These are phyloP conservation scores for Recurvirostra avosetta DNA, from an alignment of 2,113 vertebrate species.

Conservation along the genomic window DNA sequence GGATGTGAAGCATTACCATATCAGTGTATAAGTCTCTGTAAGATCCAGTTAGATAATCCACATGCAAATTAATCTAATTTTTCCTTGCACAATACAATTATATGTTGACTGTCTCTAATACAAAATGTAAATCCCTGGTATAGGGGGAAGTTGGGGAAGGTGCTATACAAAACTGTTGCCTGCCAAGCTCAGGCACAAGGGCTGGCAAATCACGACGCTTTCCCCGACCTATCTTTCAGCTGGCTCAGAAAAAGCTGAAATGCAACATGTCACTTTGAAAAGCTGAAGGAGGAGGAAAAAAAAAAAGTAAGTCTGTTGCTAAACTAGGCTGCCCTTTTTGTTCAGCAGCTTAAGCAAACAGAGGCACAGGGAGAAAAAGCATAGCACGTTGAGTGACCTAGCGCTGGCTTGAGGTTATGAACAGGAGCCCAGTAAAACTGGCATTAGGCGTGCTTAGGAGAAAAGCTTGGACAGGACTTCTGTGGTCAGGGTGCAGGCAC, in stretches of 20 bases:
- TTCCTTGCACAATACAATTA: not conserved
- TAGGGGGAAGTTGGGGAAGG: not conserved
- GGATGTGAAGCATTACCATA: not conserved
- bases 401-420: not conserved
- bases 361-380: not conserved
- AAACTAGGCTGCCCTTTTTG: not conserved
- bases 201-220: not conserved
- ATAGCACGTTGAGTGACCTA: not conserved
- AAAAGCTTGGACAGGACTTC: not conserved
- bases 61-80: not conserved
- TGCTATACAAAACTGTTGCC: not conserved
- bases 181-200: not conserved
- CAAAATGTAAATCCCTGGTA: not conserved
- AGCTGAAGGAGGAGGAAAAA: not conserved
- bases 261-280: not conserved
- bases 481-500: not conserved
- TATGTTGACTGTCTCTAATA: not conserved
- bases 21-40: not conserved
- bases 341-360: not conserved
- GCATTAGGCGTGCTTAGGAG: not conserved
- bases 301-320: not conserved
- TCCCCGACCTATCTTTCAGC: not conserved
- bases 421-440: not conserved
- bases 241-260: not conserved
- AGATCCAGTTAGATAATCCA: not conserved